Evolutionary conservation across 2,113 vertebrate species (phyloP).

Genomic region (Bubo blakistoni): DNA sequence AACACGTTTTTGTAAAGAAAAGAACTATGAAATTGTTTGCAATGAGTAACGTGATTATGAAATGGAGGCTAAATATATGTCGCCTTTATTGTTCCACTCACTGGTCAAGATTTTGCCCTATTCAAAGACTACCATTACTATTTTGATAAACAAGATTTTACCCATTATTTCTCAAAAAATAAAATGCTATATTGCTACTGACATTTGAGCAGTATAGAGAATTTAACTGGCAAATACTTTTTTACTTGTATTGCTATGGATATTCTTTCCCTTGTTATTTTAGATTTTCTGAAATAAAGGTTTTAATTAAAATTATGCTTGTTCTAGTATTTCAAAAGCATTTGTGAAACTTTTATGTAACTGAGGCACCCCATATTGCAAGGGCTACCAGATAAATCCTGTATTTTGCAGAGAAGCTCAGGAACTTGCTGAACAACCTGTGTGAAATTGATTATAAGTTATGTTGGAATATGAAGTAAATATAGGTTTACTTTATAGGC

Average conservation of each 20-base stretch:
- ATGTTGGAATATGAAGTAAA: neutral
- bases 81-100: neutral
- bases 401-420: neutral
- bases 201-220: neutral
- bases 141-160: neutral
- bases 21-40: neutral
- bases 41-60: neutral
- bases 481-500: neutral
- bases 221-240: neutral
- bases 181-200: neutral
- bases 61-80: neutral
- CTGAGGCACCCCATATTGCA: neutral
- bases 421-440: neutral
- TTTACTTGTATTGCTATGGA: neutral
- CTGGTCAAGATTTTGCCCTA: neutral
- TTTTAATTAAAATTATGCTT: neutral
- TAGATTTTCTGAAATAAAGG: neutral
- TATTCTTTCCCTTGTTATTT: neutral
- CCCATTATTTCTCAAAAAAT: neutral
- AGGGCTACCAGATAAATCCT: neutral
- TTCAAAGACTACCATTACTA: neutral
- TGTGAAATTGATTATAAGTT: neutral
- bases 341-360: neutral
- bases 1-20: neutral
- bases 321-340: neutral